Evolutionary conservation across 1,140 invertebrate genomes (phyloP), one percentile per base, ranked within the genome.

Genomic region (Popillia japonica): DNA sequence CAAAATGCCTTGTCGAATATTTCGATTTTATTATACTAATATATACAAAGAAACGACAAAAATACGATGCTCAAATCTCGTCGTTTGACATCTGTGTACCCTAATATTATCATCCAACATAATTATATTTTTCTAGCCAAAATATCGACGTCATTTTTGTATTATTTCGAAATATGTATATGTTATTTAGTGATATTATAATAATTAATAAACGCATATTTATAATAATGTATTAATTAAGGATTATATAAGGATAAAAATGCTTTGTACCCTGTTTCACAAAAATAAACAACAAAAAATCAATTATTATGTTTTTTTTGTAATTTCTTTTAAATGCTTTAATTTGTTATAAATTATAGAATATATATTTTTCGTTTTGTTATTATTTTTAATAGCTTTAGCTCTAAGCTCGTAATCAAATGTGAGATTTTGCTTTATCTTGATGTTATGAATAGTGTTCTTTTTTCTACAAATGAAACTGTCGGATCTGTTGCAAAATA

Each of bases 71-170:
- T 55, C 14, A 55, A 55, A 55, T 55, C 48, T 55, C 48, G 17
- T 34, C 27, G 27, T 34, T 34, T 34, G 27, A 34, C 27, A 34
- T 34, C 27, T 34, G 27, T 34, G 27, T 34, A 34, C 27, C 27
- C 27, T 34, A 34, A 34, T 34, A 34, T 34, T 34, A 34, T 55
- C 17, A 17, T 55, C 17, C 17, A 55, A 55, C 17, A 55, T 55
- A 55, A 17, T 55, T 55, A 55, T 55, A 55, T 55, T 55, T 55
- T 55, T 55, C 14, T 55, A 55, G 48, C 48, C 6, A 55, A 55
- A 55, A 55, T 55, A 55, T 55, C 14, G 48, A 17, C 27, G 48
- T 55, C 48, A 17, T 55, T 17, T 55, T 55, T 14, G 17, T 55
- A 17, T 55, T 55, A 20, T 55, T 34, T 55, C 14, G 44, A 48